These are phyloP conservation scores for Xiphorhynchus elegans DNA, from an alignment of 2,113 vertebrate species.

Conservation along the genomic window DNA sequence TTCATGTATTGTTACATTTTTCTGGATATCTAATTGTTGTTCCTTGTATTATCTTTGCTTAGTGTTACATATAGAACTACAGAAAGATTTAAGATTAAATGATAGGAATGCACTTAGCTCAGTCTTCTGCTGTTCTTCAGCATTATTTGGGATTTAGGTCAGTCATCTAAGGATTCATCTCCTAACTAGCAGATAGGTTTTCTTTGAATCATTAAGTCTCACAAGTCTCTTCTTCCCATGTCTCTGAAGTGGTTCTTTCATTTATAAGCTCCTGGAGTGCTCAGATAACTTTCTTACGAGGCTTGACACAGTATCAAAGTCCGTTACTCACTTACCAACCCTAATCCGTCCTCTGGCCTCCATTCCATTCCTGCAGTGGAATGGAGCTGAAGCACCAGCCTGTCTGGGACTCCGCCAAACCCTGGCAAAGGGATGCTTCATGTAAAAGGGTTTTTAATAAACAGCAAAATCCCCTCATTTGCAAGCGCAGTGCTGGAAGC, in stretches of 20 bases:
- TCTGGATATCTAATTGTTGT: neutral
- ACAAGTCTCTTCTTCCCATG: neutral
- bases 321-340: neutral
- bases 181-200: slow-evolving; percentile 13
- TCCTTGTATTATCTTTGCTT: neutral
- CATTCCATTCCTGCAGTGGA: neutral
- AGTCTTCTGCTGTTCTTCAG: neutral
- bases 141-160: slow-evolving; percentile 33
- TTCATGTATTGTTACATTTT: neutral
- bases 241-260: slow-evolving; percentile 16
- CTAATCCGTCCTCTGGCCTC: neutral
- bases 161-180: slow-evolving; percentile 29
- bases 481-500: neutral
- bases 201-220: slow-evolving; percentile 27
- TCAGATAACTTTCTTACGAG: slow-evolving; percentile 40
- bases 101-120: neutral
- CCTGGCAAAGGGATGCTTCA: neutral
- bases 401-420: neutral
- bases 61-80: neutral
- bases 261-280: slow-evolving; percentile 15
- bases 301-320: neutral
- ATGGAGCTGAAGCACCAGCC: neutral
- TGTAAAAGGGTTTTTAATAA: neutral
- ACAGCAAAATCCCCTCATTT: neutral
- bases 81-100: neutral